phyloP scores from a whole-genome alignment of 1,140 invertebrate species.

The Vanessa tameamea region DNA sequence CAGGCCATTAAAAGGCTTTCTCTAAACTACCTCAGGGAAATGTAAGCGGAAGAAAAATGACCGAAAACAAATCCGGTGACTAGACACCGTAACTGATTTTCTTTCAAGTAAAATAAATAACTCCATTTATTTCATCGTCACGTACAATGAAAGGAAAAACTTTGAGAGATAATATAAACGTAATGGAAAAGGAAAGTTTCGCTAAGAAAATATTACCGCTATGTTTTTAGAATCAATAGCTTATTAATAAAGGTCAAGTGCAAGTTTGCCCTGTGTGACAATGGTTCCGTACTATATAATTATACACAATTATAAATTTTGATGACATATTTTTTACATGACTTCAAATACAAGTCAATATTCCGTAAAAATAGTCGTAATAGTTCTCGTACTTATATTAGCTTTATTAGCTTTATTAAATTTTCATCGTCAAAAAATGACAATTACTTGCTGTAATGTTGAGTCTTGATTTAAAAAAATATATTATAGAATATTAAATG shows the following conservation, averaged over 20 bases:
- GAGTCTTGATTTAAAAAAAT: too few species aligned
- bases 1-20: not conserved
- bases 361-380: too few species aligned
- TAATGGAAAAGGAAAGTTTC: constrained; percentile 1
- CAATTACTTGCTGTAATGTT: too few species aligned
- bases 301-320: too few species aligned
- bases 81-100: constrained; percentile 4
- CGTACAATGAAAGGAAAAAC: constrained; percentile 12
- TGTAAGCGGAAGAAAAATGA: not conserved
- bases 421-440: too few species aligned
- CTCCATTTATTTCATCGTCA: constrained; percentile 2
- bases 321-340: too few species aligned
- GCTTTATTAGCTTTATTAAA: too few species aligned
- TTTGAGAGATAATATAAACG: not conserved
- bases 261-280: not conserved
- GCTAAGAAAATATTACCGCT: not conserved
- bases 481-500: not conserved
- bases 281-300: too few species aligned
- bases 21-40: not conserved
- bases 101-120: constrained; percentile 8
- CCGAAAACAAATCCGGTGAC: not conserved
- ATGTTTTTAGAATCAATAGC: not conserved
- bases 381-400: too few species aligned
- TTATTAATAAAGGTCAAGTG: not conserved
- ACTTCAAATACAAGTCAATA: too few species aligned